Evolutionary conservation across 2,888 invertebrate species (phyloP), one percentile per base, ranked within the genome.

Genomic region (Chymomyza caudatula): DNA sequence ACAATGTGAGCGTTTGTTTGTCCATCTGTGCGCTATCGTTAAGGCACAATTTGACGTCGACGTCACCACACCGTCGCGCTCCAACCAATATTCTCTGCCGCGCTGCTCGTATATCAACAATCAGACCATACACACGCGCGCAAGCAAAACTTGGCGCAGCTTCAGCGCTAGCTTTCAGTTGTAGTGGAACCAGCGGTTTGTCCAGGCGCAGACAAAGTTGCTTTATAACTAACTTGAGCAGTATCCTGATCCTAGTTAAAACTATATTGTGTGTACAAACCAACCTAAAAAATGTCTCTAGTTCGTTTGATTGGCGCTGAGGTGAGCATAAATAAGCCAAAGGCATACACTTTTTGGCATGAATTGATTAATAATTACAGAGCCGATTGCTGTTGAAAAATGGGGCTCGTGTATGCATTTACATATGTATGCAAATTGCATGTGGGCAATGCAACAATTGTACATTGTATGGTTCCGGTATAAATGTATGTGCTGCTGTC

Each of bases 301-400:
- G 76, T 87, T 65, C 89, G 89, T 75, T 78, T 89, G 67, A 77
- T 90, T 83, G 82, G 88, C 63, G 74, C 86, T 63, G 87, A 90
- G 89, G 89, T 90, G 73, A 89, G 88, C 54, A 23, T 23, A 37
- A 60, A 8, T n/a, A 49, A 51, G 52, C 11, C 51, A 52, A 52
- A 52, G 23, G 4, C 19, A 2, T 8, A 13, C 13, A 25, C n/a
- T 52, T 6, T 19, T 51, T n/a, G 19, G 51, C 19, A 3, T 20
- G 3, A 23, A 52, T 19, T 8, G 20, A 1, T 19, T 22, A 22
- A 19, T 4, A 3, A 19, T 19, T 42, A 11, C n/a, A n/a, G n/a
- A n/a, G n/a, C n/a, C n/a, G n/a, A n/a, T n/a, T n/a, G n/a, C n/a
- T n/a, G n/a, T n/a, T n/a, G n/a, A n/a, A n/a, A n/a, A n/a, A n/a